These are phyloP conservation scores for Chironomus tentans DNA, from an alignment of 2,888 invertebrate species.

Conservation along the genomic window DNA sequence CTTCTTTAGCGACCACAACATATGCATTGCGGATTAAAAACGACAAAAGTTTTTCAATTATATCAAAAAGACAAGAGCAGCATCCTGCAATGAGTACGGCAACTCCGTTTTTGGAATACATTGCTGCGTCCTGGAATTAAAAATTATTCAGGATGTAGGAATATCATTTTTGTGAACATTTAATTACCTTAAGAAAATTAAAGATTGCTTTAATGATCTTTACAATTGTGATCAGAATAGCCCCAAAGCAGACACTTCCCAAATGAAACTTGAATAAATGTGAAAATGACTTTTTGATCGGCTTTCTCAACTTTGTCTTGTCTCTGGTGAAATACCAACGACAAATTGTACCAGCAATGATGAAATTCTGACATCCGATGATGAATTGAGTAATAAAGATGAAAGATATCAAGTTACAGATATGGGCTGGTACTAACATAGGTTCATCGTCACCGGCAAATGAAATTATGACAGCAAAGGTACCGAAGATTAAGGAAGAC, in stretches of 20 bases:
- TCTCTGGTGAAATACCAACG: constrained; percentile 56
- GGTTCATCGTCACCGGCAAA: no score
- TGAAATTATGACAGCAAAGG: constrained; percentile 35
- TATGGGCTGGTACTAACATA: no score
- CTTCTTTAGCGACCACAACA: constrained; percentile 57
- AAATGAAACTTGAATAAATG: constrained; percentile 56
- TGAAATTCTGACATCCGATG: constrained; percentile 58
- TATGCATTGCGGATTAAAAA: constrained; percentile 62
- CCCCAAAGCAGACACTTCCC: constrained; percentile 71
- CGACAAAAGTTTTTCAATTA: constrained; percentile 56
- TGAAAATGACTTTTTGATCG: constrained; percentile 43
- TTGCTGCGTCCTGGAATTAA: no score
- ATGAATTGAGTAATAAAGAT: constrained; percentile 59
- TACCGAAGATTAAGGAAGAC: constrained; percentile 36
- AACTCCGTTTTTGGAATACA: no score
- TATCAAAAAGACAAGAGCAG: no score
- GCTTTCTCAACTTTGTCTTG: constrained; percentile 41
- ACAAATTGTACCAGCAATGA: constrained; percentile 57
- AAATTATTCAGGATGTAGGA: no score
- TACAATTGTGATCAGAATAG: constrained; percentile 61
- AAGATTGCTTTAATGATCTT: no score
- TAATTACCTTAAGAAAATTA: no score
- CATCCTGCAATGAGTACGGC: no score
- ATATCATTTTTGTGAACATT: no score
- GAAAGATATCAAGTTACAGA: constrained; percentile 46